These are phyloP conservation scores for Brachylomia viminalis DNA, from an alignment of 2,888 invertebrate genomes.

Conservation along the genomic window DNA sequence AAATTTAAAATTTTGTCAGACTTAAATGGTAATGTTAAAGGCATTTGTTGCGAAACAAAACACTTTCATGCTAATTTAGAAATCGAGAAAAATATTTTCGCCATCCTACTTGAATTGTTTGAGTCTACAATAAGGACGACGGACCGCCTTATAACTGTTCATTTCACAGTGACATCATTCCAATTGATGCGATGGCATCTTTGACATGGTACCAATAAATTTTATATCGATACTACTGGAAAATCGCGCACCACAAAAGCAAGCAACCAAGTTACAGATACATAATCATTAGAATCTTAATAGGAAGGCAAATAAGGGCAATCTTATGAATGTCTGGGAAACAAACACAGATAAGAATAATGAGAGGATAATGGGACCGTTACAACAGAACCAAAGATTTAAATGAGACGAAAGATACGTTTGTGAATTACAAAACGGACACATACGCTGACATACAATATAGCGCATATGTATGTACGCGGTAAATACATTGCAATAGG, in stretches of 20 bases:
- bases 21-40: conserved; percentile 17
- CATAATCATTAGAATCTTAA: conserved; percentile 62
- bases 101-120: conserved; percentile 13
- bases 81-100: conserved; percentile 19
- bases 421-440: conserved; percentile 70
- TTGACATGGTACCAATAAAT: conserved; percentile 32
- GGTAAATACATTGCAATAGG: conserved; percentile 64
- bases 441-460: conserved; percentile 64
- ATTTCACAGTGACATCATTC: conserved; percentile 24
- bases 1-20: conserved; percentile 41
- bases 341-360: conserved; percentile 63
- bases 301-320: conserved; percentile 49
- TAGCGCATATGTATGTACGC: conserved; percentile 53
- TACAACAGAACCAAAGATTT: conserved; percentile 72
- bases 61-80: conserved; percentile 32
- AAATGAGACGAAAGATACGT: conserved; percentile 70
- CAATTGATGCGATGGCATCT: conserved; percentile 10
- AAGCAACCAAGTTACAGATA: conserved; percentile 48
- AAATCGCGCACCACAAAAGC: conserved; percentile 39
- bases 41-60: conserved; percentile 28
- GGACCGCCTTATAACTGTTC: conserved; percentile 14
- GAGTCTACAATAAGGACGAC: conserved; percentile 18
- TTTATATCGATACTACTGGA: conserved; percentile 35
- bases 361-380: conserved; percentile 68
- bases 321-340: conserved; percentile 62